A percentile compares a stretch with the other conserved stretches of the same genome.
Evolutionary conservation across 2,113 vertebrate genomes (phyloP).

Genomic region (Semnornis frantzii): DNA sequence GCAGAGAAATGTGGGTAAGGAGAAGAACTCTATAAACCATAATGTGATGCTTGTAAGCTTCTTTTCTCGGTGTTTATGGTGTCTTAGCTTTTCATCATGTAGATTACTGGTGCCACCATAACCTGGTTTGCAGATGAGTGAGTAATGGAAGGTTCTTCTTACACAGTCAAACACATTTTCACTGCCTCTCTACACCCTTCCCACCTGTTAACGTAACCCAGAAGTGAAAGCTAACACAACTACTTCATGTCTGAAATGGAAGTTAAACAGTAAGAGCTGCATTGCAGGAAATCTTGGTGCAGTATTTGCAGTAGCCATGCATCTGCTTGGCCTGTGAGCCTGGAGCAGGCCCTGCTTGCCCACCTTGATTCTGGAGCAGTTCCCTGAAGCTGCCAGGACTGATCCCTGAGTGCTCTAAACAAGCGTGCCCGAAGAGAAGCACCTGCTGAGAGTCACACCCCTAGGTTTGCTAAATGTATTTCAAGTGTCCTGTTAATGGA

Average conservation of each 20-base stretch:
- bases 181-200: not conserved
- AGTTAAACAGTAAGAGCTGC: not conserved
- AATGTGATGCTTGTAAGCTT: not conserved
- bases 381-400: not conserved
- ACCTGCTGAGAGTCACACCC: not conserved
- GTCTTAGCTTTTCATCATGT: not conserved
- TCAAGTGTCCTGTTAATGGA: not conserved
- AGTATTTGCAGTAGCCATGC: fast-evolving
- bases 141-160: not conserved
- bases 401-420: not conserved
- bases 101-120: not conserved
- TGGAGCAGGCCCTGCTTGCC: not conserved
- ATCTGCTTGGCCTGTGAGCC: fast-evolving
- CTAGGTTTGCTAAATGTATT: not conserved
- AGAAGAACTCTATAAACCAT: not conserved
- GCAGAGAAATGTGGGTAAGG: not conserved
- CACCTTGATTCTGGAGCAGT: fast-evolving
- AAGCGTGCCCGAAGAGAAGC: not conserved
- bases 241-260: not conserved
- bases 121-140: not conserved
- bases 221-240: not conserved
- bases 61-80: not conserved
- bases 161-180: not conserved
- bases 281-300: not conserved
- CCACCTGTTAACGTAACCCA: not conserved